Percentiles rank a stretch among this genome's conserved stretches.
Evolutionary conservation across 2,888 invertebrate genomes (phyloP).

Genomic region (Ashinkailepas kermadecensis): DNA sequence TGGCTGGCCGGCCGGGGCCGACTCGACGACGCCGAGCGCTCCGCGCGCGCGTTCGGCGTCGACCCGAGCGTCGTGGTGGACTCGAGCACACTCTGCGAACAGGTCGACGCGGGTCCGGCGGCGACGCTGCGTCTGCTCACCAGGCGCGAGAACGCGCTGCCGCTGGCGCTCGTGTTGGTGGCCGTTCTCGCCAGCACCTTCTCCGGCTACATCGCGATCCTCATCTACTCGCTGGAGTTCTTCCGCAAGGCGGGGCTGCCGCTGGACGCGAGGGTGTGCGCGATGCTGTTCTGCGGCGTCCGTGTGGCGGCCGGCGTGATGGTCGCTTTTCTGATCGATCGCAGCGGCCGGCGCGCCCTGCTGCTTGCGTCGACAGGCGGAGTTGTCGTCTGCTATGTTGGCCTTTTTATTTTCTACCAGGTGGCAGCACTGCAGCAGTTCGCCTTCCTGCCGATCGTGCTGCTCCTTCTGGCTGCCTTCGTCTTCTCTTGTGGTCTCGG

Average conservation of each 20-base stretch:
- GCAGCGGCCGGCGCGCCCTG: neutral
- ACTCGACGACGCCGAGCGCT: neutral
- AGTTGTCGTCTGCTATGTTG: neutral
- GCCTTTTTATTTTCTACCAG: neutral
- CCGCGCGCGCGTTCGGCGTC: neutral
- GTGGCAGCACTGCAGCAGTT: neutral
- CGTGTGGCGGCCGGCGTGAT: neutral
- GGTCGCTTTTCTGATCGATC: neutral
- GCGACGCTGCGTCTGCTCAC: neutral
- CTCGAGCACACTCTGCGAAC: neutral
- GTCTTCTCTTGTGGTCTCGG: neutral
- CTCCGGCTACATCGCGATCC: constrained; percentile 15
- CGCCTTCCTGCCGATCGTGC: neutral
- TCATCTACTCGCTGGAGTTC: neutral
- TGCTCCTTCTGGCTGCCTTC: neutral
- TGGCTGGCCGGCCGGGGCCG: neutral
- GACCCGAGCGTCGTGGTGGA: neutral
- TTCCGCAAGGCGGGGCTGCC: neutral
- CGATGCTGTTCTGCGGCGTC: neutral
- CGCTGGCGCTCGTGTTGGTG: neutral
- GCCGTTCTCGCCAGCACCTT: neutral
- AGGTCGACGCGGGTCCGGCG: neutral
- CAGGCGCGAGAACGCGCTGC: neutral
- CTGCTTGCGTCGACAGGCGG: neutral
- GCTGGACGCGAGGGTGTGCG: neutral